Conservation (phyloP, 2,888 invertebrate species). For the Cerceris rybyensis region DNA sequence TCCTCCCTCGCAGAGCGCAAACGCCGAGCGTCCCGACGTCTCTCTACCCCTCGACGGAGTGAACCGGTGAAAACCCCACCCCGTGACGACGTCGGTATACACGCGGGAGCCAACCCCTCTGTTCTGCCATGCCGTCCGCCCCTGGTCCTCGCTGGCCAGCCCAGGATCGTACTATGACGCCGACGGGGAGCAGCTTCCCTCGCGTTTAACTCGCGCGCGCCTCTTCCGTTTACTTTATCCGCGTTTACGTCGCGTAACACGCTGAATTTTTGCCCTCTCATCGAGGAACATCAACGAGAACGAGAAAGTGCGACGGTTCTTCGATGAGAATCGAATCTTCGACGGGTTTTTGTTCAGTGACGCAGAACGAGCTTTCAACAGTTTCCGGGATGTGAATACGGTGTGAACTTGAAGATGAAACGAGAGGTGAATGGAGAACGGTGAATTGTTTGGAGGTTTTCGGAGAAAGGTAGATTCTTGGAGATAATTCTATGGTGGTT, state of each 20-base stretch:
- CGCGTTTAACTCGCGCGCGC: conserved; percentile 48
- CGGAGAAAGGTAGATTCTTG: neutral
- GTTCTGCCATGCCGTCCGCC: conserved; percentile 69
- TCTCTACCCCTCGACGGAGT: conserved; percentile 51
- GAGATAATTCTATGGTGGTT: neutral
- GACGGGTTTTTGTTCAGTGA: too few species aligned
- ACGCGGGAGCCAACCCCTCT: conserved; percentile 68
- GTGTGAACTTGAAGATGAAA: too few species aligned
- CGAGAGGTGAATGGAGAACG: too few species aligned
- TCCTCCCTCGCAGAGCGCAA: conserved; percentile 63
- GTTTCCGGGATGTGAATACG: too few species aligned
- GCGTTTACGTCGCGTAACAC: conserved; percentile 26
- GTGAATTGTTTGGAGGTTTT: too few species aligned
- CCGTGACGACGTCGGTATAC: conserved; percentile 53
- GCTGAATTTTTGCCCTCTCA: conserved; percentile 48
- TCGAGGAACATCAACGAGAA: neutral
- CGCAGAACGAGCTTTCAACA: too few species aligned
- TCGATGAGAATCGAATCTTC: too few species aligned
- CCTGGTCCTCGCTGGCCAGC: conserved; percentile 64
- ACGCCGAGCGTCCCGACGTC: conserved; percentile 71
- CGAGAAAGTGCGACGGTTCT: too few species aligned
- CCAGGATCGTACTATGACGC: conserved; percentile 68
- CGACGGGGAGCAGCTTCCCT: conserved; percentile 67
- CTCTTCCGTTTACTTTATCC: conserved; percentile 42
- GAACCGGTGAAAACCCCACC: conserved; percentile 59